These are phyloP conservation scores for Dasyurus viverrinus DNA, from an alignment of 2,113 vertebrate genomes.

Conservation along the genomic window DNA sequence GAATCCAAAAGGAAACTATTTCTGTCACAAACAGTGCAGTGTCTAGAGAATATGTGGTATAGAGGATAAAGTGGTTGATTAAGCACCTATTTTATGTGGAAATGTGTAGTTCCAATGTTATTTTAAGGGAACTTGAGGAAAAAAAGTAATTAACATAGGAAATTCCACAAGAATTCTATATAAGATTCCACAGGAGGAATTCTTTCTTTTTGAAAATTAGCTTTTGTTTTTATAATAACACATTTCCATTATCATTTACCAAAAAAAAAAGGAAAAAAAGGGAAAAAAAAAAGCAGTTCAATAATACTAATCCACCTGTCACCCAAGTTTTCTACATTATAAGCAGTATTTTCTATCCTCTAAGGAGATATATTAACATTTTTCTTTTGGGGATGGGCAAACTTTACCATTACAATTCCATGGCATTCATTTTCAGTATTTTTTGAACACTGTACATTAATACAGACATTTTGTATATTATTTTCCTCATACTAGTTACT, in stretches of 20 bases:
- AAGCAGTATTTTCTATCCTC: background rate
- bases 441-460: too few relatives aligned
- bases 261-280: background rate
- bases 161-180: background rate
- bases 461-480: too few relatives aligned
- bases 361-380: background rate
- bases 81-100: slow-evolving; percentile 42
- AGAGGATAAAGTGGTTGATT: slow-evolving; percentile 5
- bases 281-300: background rate
- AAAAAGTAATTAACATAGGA: background rate
- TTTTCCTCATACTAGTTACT: too few relatives aligned
- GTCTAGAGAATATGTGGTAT: background rate
- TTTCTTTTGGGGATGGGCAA: background rate
- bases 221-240: background rate
- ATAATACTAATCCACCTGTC: background rate
- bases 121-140: slow-evolving; percentile 21
- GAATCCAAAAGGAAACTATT: slow-evolving; percentile 44
- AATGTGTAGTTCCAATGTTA: slow-evolving; percentile 26
- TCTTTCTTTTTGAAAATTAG: background rate
- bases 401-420: background rate
- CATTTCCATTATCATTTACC: background rate
- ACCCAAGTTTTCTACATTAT: background rate
- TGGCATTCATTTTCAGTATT: too few relatives aligned
- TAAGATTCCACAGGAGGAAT: background rate
- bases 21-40: background rate